Evolutionary conservation across 2,888 invertebrate genomes (phyloP).

Genomic region (Cephus spinipes): DNA sequence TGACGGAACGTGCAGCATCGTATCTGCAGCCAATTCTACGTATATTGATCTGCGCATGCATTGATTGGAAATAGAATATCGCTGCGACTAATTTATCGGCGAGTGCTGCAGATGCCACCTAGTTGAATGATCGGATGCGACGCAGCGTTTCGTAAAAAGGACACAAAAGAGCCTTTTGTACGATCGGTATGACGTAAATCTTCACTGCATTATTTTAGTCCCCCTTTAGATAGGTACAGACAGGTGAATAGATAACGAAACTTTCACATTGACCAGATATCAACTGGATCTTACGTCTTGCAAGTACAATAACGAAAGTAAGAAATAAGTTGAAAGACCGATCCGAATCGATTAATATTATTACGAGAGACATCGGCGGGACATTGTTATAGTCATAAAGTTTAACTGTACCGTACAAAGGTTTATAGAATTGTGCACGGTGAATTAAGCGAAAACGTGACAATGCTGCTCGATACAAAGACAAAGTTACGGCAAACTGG

Average conservation of each 20-base stretch:
- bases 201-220: not conserved
- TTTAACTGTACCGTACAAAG: not conserved
- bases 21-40: not conserved
- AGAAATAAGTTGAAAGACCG: not conserved
- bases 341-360: not conserved
- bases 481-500: not conserved
- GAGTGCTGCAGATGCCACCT: not conserved
- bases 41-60: not conserved
- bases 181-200: not conserved
- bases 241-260: not conserved
- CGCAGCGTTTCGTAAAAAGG: not conserved
- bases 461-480: not conserved
- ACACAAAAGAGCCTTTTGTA: not conserved
- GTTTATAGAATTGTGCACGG: not conserved
- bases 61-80: not conserved
- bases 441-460: not conserved
- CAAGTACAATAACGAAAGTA: not conserved
- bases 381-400: not conserved
- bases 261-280: not conserved
- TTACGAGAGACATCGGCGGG: not conserved
- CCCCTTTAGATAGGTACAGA: not conserved
- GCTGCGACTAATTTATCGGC: not conserved
- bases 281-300: not conserved
- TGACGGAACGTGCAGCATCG: not conserved
- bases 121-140: not conserved